Evolutionary conservation across 2,888 invertebrate genomes (phyloP).

Genomic region (Arge pagana): DNA sequence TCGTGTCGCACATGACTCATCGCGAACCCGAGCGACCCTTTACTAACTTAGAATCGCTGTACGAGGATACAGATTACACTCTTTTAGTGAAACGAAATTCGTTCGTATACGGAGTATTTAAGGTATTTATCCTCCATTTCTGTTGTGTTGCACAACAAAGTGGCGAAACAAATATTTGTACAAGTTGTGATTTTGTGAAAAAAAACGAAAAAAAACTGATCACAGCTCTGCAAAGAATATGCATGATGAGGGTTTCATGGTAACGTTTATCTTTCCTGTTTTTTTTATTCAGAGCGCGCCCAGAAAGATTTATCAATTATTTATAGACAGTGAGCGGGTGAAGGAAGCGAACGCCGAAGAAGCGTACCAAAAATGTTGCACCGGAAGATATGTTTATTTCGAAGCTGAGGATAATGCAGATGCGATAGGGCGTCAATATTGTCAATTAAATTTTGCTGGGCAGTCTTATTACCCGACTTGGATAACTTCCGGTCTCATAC

Average conservation of each 20-base stretch:
- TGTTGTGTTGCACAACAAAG: too few relatives aligned
- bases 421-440: constrained; percentile 1
- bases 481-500: constrained; percentile 32
- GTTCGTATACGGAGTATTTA: constrained; percentile 10
- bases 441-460: constrained; percentile 25
- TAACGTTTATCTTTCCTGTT: too few relatives aligned
- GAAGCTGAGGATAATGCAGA: constrained; percentile 10
- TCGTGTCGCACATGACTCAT: constrained; percentile 35
- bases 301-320: too few relatives aligned
- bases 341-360: neutral
- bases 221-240: too few relatives aligned
- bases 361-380: constrained; percentile 19
- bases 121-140: too few relatives aligned
- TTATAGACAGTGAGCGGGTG: neutral
- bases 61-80: constrained; percentile 30
- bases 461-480: constrained; percentile 1
- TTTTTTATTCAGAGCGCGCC: too few relatives aligned
- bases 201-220: too few relatives aligned
- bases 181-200: too few relatives aligned
- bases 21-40: constrained; percentile 33
- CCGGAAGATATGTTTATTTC: constrained; percentile 24
- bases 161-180: too few relatives aligned
- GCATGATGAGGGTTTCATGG: too few relatives aligned
- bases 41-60: constrained; percentile 26
- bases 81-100: constrained; percentile 29